Evolutionary conservation across 2,888 invertebrate species (phyloP).

Genomic region (Bursaphelenchus okinawaensis): DNA sequence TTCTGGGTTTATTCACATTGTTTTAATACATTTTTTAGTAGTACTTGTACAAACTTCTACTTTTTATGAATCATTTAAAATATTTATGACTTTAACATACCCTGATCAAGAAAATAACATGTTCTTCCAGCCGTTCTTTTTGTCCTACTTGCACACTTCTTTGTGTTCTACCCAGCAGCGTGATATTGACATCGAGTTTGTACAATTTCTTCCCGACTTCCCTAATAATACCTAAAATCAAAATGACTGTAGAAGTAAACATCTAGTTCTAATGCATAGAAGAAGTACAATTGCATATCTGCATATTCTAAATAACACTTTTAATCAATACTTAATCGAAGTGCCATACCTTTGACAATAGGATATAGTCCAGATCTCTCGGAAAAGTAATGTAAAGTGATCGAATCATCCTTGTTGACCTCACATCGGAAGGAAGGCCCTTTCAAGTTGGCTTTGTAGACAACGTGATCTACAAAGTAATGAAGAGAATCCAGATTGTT

Average conservation of each 20-base stretch:
- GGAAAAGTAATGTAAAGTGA: slow-evolving; percentile 88
- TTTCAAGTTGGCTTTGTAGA: slow-evolving; percentile 44
- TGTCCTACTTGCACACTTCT: slow-evolving; percentile 71
- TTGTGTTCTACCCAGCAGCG: slow-evolving; percentile 75
- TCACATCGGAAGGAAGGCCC: slow-evolving; percentile 87
- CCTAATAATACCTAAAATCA: slow-evolving; percentile 79
- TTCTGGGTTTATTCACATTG: too few relatives aligned
- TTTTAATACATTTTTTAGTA: too few relatives aligned
- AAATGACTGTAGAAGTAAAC: too few relatives aligned
- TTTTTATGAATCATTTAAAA: too few relatives aligned
- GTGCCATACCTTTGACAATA: slow-evolving; percentile 72
- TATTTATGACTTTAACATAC: slow-evolving; percentile 22
- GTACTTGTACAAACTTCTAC: too few relatives aligned
- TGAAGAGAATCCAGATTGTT: slow-evolving; percentile 92
- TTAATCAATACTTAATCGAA: too few relatives aligned
- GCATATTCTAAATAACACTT: too few relatives aligned
- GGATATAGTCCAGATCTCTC: slow-evolving; percentile 86
- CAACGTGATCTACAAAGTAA: slow-evolving; percentile 48
- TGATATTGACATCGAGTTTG: slow-evolving; percentile 81
- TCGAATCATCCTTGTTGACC: slow-evolving; percentile 76
- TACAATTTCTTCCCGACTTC: slow-evolving; percentile 88
- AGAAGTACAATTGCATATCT: too few relatives aligned
- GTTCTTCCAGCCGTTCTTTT: slow-evolving; percentile 59
- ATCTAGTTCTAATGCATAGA: too few relatives aligned
- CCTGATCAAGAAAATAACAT: slow-evolving; percentile 41